A percentile compares a stretch with the other conserved stretches of the same genome.
Evolutionary conservation across 2,888 invertebrate species (phyloP).

Genomic region (Theristus sp.): DNA sequence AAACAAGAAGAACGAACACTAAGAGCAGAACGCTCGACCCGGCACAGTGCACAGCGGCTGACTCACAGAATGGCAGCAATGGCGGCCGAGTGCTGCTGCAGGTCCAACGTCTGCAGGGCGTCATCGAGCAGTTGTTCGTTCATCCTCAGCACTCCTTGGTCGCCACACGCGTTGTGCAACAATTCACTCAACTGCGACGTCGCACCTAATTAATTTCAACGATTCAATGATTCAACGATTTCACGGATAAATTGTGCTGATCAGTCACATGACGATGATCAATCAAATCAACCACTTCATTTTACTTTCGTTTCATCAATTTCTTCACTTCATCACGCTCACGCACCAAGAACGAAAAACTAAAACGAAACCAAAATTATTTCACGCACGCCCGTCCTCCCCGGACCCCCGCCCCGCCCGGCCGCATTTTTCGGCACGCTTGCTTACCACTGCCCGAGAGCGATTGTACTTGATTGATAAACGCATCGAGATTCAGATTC

Average conservation of each 20-base stretch:
- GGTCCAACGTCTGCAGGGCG: conserved; percentile 69
- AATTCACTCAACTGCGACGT: neutral
- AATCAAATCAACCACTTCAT: neutral
- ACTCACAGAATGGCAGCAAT: conserved; percentile 65
- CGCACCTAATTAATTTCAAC: neutral
- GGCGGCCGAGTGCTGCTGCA: conserved; percentile 75
- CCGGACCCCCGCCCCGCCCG: no score
- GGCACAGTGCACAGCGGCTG: no score
- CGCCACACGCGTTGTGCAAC: neutral
- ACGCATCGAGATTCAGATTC: neutral
- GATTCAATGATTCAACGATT: no score
- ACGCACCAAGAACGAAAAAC: no score
- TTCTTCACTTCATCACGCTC: no score
- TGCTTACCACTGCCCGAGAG: neutral
- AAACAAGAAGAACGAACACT: no score
- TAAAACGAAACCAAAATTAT: no score
- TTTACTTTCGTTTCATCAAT: no score
- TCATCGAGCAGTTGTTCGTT: conserved; percentile 47
- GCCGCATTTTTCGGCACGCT: neutral
- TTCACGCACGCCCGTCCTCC: no score
- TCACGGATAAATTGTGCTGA: neutral
- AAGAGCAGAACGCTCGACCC: no score
- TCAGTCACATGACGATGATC: neutral
- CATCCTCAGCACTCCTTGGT: neutral
- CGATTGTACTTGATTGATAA: neutral